Evolutionary conservation across 1,140 invertebrate species (phyloP).

Genomic region (Pseudomyrmex dendroicus): DNA sequence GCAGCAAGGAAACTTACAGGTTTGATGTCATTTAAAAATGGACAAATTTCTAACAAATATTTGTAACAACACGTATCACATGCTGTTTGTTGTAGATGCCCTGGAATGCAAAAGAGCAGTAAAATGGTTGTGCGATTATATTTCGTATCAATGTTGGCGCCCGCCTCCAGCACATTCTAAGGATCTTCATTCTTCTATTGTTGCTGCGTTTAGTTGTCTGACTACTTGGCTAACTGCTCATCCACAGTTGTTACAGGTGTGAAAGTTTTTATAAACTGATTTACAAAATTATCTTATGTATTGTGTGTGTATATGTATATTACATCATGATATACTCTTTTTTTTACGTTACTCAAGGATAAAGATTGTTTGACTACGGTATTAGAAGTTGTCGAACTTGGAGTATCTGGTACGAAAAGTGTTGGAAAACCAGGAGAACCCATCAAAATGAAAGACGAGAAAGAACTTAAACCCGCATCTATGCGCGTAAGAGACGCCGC

Average conservation of each 20-base stretch:
- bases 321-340: not conserved
- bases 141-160: slow-evolving; percentile 97
- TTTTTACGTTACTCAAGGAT: slow-evolving; percentile 86
- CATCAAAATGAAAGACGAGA: slow-evolving; percentile 97
- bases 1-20: slow-evolving; percentile 84
- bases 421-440: slow-evolving; percentile 94
- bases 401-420: slow-evolving; percentile 97
- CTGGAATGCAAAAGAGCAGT: slow-evolving; percentile 96
- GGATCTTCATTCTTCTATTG: slow-evolving; percentile 98
- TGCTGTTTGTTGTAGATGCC: slow-evolving; percentile 87
- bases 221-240: slow-evolving; percentile 96
- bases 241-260: slow-evolving; percentile 90
- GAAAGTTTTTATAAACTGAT: slow-evolving; percentile 15
- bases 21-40: slow-evolving; percentile 64
- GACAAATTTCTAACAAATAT: not conserved
- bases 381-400: slow-evolving; percentile 98
- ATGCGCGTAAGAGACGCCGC: slow-evolving; percentile 98
- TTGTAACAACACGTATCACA: not conserved
- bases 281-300: slow-evolving; percentile 14
- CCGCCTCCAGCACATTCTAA: slow-evolving; percentile 98
- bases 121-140: slow-evolving; percentile 99
- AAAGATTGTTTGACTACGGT: slow-evolving; percentile 96
- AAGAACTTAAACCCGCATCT: slow-evolving; percentile 97
- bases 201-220: slow-evolving; percentile 96
- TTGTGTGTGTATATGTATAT: not conserved